Evolutionary conservation across 2,797 vertebrate genomes (phyloP).

Genomic region (Acanthurus tractus): DNA sequence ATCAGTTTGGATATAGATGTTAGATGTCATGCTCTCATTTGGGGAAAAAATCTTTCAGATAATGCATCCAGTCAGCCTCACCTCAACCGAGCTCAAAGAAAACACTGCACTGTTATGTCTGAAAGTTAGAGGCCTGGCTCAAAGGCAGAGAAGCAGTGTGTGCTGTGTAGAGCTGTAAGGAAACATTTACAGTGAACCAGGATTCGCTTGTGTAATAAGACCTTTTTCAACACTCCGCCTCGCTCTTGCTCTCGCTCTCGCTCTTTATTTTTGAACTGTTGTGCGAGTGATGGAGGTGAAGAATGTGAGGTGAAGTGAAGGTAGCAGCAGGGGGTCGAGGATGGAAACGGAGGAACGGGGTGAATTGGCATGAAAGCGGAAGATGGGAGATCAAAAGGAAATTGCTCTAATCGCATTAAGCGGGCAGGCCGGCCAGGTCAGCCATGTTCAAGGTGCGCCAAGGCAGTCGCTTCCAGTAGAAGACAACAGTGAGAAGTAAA

Average conservation of each 20-base stretch:
- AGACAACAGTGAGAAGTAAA: constrained; percentile 10
- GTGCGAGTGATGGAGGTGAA: constrained; percentile 8
- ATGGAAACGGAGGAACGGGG: constrained; percentile 35
- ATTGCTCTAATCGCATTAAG: constrained; percentile 66
- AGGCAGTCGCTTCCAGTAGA: constrained; percentile 33
- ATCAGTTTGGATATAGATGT: not conserved
- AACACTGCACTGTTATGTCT: too few species aligned
- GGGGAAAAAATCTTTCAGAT: too few species aligned
- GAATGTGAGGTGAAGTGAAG: constrained; percentile 44
- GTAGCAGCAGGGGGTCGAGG: constrained; percentile 41
- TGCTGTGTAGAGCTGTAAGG: not conserved
- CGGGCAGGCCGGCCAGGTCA: constrained; percentile 44
- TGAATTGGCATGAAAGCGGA: constrained; percentile 64
- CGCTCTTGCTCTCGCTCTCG: not conserved
- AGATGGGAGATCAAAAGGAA: constrained; percentile 74
- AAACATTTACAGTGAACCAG: not conserved
- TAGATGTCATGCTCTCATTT: too few species aligned
- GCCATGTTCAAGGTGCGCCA: constrained; percentile 50
- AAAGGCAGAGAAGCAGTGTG: too few species aligned
- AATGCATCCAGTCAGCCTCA: too few species aligned
- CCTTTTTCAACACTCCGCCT: not conserved
- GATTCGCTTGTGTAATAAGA: not conserved
- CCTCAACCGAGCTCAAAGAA: too few species aligned
- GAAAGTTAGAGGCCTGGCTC: too few species aligned
- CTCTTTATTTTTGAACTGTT: not conserved